Base-by-base conservation (phyloP, 2,797 vertebrate genomes). In the Scolopax bukidnonensis region DNA sequence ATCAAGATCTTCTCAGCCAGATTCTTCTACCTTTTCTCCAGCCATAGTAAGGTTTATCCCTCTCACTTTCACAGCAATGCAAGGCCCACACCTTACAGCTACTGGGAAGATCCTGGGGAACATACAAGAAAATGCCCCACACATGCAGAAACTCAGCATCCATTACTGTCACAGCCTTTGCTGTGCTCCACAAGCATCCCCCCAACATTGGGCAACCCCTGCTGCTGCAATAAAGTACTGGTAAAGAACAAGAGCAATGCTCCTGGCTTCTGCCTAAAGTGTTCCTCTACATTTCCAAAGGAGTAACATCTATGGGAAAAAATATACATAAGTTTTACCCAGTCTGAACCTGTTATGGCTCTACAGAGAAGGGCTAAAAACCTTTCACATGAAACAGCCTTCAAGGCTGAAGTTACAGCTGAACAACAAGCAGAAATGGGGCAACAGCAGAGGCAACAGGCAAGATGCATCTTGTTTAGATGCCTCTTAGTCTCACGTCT, bases 141-240 rank as follows among this genome's bases (percentile, higher is more conserved):
- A 3, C 1, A 2, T 13, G 48, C 38, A 59, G 64, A 38, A 76
- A 47, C 27, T 32, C 36, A 9, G 11, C 0, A 1, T 32, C 57
- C 47, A 14, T 27, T 28, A 19, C 63, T 61, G 17, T 14, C 16
- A 54, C 0, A 2, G 57, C 12, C 43, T 63, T 79, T 41, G 16
- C 27, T 54, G 33, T 38, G 23, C 38, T 78, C 15, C 38, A 50
- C 24, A 60, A 47, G 16, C 9, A 12, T 30, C 28, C 10, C 41
- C n/a, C 41, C 41, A 57, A 11, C 1, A 0, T 21, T 9, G 24
- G 16, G 23, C 65, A 61, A 43, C 17, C 47, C 25, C 50, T 69
- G 36, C 47, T 40, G 36, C 71, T 64, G 23, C 30, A 57, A 9
- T 24, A 7, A 63, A 78, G 43, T 20, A 13, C 40, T 1, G 0